Percentiles rank a stretch among this genome's conserved stretches.
Conservation (phyloP, 2,113 vertebrate species). For the Planiliza haematocheilus region DNA sequence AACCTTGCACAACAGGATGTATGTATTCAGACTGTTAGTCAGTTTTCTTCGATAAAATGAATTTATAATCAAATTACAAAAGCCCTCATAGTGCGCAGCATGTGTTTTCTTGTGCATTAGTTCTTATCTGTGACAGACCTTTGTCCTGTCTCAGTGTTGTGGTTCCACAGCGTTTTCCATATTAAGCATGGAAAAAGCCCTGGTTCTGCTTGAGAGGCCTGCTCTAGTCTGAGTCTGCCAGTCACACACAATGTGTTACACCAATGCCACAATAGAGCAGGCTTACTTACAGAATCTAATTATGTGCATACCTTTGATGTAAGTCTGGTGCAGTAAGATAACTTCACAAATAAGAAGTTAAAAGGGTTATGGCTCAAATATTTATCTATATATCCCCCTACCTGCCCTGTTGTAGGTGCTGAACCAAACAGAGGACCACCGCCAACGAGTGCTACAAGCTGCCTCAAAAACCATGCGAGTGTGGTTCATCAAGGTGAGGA, state of each 20-base stretch:
- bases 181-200: constrained; percentile 48
- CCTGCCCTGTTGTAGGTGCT: constrained; percentile 85
- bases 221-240: constrained; percentile 33
- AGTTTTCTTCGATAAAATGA: constrained; percentile 12
- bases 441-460: constrained; percentile 94
- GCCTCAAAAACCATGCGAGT: constrained; percentile 95
- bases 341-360: too few relatives aligned
- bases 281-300: constrained; percentile 3
- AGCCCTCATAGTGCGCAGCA: not conserved
- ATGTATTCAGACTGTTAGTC: constrained; percentile 19
- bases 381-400: too few relatives aligned
- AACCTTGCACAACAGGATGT: constrained; percentile 39
- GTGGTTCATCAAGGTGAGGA: constrained; percentile 98
- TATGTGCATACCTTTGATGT: too few relatives aligned
- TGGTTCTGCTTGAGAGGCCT: constrained; percentile 40
- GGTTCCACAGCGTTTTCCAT: constrained; percentile 36
- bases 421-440: constrained; percentile 98
- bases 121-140: constrained; percentile 49
- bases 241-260: not conserved
- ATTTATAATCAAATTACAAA: constrained; percentile 35
- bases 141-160: constrained; percentile 36
- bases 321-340: too few relatives aligned
- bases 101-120: constrained; percentile 17
- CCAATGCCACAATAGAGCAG: constrained; percentile 8
- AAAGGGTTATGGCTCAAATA: too few relatives aligned